phyloP scores from a whole-genome alignment of 1,140 invertebrate species.

The Babylonia areolata region DNA sequence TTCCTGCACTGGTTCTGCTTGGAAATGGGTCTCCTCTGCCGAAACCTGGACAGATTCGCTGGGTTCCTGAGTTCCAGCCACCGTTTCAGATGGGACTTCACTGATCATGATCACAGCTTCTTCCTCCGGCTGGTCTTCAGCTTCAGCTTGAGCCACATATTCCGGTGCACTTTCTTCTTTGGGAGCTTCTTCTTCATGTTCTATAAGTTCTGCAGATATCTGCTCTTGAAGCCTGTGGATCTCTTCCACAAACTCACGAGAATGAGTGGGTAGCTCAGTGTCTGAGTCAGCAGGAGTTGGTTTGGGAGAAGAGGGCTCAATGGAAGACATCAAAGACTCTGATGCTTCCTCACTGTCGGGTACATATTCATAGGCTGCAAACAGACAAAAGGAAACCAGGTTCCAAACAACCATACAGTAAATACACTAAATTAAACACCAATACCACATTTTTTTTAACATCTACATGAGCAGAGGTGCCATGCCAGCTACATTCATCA shows the following conservation, averaged over 20 bases:
- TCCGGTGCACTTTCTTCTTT: conserved; percentile 44
- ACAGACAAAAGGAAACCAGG: conserved; percentile 36
- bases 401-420: too few relatives aligned
- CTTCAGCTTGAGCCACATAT: conserved; percentile 40
- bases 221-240: conserved; percentile 66
- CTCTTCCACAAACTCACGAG: conserved; percentile 65
- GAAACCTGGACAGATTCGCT: conserved; percentile 28
- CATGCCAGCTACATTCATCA: too few relatives aligned
- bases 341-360: conserved; percentile 90
- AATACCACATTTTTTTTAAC: too few relatives aligned
- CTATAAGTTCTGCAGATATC: conserved; percentile 57
- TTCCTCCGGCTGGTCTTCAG: conserved; percentile 34
- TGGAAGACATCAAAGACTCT: conserved; percentile 69
- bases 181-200: conserved; percentile 45
- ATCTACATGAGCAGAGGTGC: too few relatives aligned
- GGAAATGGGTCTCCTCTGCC: conserved; percentile 40
- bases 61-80: conserved; percentile 38
- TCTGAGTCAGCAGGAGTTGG: conserved; percentile 66
- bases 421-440: too few relatives aligned
- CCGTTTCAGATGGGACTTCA: conserved; percentile 34
- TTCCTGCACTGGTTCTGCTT: conserved; percentile 48
- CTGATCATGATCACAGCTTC: conserved; percentile 36
- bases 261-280: conserved; percentile 54
- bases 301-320: conserved; percentile 66
- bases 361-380: conserved; percentile 93